phyloP scores from a whole-genome alignment of 2,113 vertebrate genomes.

The Todiramphus chloris region DNA sequence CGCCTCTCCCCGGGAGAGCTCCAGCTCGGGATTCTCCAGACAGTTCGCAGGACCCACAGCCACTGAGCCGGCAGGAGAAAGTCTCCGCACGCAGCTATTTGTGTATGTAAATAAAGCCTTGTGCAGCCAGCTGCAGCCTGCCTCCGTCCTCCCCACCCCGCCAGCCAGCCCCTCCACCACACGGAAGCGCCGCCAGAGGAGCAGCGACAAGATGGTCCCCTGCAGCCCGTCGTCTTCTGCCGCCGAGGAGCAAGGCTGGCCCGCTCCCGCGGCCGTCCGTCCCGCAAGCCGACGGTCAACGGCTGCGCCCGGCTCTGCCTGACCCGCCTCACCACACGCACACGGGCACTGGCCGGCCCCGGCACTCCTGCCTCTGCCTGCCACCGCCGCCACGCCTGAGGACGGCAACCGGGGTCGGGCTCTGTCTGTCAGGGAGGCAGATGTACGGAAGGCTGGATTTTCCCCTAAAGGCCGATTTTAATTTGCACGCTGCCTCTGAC shows the following conservation, averaged over 20 bases:
- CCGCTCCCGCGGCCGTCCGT: background rate
- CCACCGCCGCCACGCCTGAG: background rate
- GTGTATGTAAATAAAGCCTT: slow-evolving; percentile 22
- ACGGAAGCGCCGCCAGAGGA: slow-evolving; percentile 11
- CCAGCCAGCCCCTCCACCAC: background rate
- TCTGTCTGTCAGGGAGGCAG: background rate
- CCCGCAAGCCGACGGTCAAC: background rate
- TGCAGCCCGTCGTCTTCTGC: slow-evolving; percentile 32
- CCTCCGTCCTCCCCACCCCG: slow-evolving; percentile 29
- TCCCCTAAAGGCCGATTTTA: background rate
- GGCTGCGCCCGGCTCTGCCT: background rate
- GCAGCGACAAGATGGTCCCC: background rate
- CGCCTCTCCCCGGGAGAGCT: background rate
- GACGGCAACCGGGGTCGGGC: background rate
- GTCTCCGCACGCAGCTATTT: background rate
- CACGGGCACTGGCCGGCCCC: background rate
- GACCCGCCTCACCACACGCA: background rate
- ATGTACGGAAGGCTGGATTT: background rate
- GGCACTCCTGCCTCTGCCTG: background rate
- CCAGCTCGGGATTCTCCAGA: background rate
- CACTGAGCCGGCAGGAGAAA: background rate
- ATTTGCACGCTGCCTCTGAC: background rate
- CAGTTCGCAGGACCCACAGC: background rate
- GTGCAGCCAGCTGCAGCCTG: background rate
- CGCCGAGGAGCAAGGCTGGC: background rate